Conservation (phyloP, 2,888 invertebrate genomes). For the Drosophila mettleri region DNA sequence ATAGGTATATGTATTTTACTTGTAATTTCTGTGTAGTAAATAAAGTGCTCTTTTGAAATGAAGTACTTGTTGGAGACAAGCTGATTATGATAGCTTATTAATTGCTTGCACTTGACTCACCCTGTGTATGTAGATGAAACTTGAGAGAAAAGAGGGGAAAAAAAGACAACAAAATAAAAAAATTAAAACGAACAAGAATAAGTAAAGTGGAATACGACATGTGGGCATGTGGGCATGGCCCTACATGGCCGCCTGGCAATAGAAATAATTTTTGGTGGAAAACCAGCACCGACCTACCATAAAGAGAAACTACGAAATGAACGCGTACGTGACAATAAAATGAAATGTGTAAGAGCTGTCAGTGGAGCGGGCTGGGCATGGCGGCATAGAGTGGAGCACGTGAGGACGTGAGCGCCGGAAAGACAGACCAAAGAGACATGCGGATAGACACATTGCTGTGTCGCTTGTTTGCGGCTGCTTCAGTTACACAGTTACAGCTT, state of each 20-base stretch:
- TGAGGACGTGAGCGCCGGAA: slow-evolving; percentile 25
- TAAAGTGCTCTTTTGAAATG: background rate
- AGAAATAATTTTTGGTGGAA: slow-evolving; percentile 58
- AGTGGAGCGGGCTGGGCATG: slow-evolving; percentile 18
- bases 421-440: slow-evolving; percentile 8
- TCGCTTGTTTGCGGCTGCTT: slow-evolving; percentile 53
- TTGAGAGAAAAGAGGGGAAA: background rate
- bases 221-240: slow-evolving; percentile 37
- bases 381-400: background rate
- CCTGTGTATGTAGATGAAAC: slow-evolving; percentile 33
- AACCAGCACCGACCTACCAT: slow-evolving; percentile 65
- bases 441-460: slow-evolving; percentile 47
- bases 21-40: background rate
- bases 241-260: slow-evolving; percentile 63
- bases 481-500: slow-evolving; percentile 20
- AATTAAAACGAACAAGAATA: slow-evolving; percentile 14
- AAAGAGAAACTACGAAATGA: slow-evolving; percentile 66
- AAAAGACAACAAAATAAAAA: too few species aligned
- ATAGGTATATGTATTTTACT: background rate
- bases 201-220: slow-evolving; percentile 25
- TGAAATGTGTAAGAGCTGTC: slow-evolving; percentile 74
- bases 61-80: background rate
- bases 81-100: slow-evolving; percentile 2
- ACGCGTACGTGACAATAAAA: slow-evolving; percentile 81
- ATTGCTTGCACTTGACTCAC: slow-evolving; percentile 13